Base-by-base conservation (phyloP, 2,113 vertebrate genomes). In the Ophiodon elongatus region DNA sequence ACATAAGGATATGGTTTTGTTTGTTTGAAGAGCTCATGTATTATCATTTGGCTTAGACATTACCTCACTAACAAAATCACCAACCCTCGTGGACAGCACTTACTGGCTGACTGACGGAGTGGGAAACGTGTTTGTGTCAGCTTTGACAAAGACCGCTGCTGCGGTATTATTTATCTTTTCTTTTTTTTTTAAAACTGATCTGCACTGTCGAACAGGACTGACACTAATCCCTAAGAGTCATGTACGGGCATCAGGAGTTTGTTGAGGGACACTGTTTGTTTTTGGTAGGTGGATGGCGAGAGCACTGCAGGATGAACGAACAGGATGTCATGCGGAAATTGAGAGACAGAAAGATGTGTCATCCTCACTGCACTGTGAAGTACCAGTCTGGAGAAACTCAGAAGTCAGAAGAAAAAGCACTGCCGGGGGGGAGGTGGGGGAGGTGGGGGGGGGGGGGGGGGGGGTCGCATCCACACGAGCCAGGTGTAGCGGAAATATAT, bases 281-380 rank as follows among this genome's bases (percentile, higher is more conserved):
- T 72, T 27, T 59, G 60, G 86, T 83, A 89, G 85, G 78, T 78
- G 89, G 83, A 81, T 10, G 67, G 70, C 19, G 33, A 79, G 75
- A 84, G 77, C 72, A 66, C 82, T 57, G 72, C 78, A 63, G 73
- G 83, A 92, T 88, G 82, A 89, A 84, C 79, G 62, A 86, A 87
- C 83, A 86, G 84, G 88, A 90, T 84, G 88, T 76, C 81, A 82
- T 33, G 76, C 81, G 67, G 83, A 84, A 59, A 60, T 27, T 76
- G 76, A 82, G 79, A 84, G 87, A 76, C 87, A 85, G 71, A 88
- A 78, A 89, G 86, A 90, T 80, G 79, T 82, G 86, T 88, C 85
- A 86, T 84, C 74, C 77, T 83, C 29, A 69, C 62, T n/a, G 69
- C 76, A 60, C 74, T 69, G 69, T 66, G 50, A 77, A 82, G 80